Evolutionary conservation across 2,888 invertebrate genomes (phyloP).

Genomic region (Lasius platythorax): DNA sequence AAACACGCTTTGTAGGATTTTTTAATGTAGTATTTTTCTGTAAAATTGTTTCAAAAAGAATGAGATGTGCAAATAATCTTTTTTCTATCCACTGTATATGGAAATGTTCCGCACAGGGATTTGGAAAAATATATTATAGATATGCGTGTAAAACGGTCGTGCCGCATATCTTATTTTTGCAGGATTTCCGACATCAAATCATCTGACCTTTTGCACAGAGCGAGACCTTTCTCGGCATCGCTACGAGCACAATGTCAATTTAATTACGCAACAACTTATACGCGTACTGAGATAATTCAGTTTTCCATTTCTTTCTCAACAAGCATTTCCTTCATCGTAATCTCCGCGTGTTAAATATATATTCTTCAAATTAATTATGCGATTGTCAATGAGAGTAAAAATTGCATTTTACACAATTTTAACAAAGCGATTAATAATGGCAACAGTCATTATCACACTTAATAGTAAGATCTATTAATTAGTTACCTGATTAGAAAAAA

Average conservation of each 20-base stretch:
- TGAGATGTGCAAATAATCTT: not conserved
- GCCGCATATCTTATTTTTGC: constrained; percentile 1
- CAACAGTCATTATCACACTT: not conserved
- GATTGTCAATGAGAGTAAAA: not conserved
- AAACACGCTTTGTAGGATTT: not conserved
- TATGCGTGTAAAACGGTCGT: not conserved
- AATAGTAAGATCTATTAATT: constrained; percentile 2
- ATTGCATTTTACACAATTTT: not conserved
- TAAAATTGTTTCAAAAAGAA: not conserved
- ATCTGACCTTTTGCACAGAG: constrained; percentile 66
- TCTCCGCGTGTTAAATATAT: not conserved
- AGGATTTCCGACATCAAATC: constrained; percentile 21
- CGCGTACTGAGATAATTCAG: constrained; percentile 57
- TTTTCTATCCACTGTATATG: not conserved
- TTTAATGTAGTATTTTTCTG: not conserved
- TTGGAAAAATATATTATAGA: not conserved
- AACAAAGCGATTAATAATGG: not conserved
- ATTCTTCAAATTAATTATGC: not conserved
- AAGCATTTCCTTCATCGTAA: not conserved
- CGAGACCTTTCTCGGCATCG: constrained; percentile 59
- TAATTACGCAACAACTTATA: constrained; percentile 64
- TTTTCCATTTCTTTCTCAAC: constrained; percentile 16
- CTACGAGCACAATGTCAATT: constrained; percentile 60
- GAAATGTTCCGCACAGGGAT: not conserved
- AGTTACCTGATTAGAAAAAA: not conserved